Evolutionary conservation across 2,888 invertebrate species (phyloP).

Genomic region (Syritta pipiens): DNA sequence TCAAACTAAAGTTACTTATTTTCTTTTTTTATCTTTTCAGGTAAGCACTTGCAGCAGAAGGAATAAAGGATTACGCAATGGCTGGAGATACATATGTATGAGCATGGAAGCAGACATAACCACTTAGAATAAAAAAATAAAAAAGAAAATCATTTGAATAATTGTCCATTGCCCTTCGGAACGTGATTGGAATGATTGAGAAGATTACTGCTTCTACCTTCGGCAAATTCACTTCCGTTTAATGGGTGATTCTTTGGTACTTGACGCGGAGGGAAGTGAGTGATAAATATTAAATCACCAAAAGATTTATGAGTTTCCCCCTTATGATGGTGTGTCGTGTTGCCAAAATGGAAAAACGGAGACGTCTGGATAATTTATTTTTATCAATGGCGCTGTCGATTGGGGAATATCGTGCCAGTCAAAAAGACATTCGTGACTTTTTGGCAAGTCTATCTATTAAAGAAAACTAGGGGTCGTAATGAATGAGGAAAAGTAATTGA

Average conservation of each 20-base stretch:
- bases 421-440: too few species aligned
- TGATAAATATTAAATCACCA: constrained; percentile 22
- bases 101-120: neutral
- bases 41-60: neutral
- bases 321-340: neutral
- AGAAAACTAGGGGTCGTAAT: too few species aligned
- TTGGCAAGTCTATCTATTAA: too few species aligned
- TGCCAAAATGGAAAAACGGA: neutral
- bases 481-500: too few species aligned
- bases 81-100: neutral
- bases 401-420: neutral
- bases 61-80: neutral
- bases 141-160: neutral
- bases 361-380: neutral
- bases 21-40: neutral
- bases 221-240: constrained; percentile 21
- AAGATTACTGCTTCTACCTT: constrained; percentile 3
- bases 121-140: neutral
- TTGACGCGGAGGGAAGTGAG: neutral
- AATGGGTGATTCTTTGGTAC: too few species aligned
- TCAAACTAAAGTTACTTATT: neutral
- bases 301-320: constrained; percentile 16
- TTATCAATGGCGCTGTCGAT: neutral
- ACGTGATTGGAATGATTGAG: constrained; percentile 26
- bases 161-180: constrained; percentile 13